Base-by-base conservation (phyloP, 1,140 invertebrate genomes). In the Holotrichia oblita region DNA sequence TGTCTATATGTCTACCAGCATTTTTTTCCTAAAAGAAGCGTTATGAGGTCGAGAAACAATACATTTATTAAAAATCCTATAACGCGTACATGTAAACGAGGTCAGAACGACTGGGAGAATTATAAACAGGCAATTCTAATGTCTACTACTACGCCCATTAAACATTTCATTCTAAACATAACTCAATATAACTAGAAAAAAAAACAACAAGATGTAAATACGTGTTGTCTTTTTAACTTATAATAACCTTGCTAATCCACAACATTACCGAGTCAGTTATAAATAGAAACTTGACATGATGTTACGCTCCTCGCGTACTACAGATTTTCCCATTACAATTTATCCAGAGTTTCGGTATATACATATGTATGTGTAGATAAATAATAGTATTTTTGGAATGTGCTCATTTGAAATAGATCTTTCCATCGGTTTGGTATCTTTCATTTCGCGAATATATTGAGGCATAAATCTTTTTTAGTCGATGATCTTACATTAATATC, bases 111-210 rank as follows among this genome's bases (percentile, higher is more conserved):
- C 12, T 12, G 44, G 12, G 44, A n/a, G 44, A 48, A 48, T 48
- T 14, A 48, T 48, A 48, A 48, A 48, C 44, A 48, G 44, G 44
- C 44, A n/a, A 48, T 48, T 48, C 44, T 48, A 48, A 48, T 12
- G 44, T 48, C 44, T 48, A 8, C 44, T 48, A 48, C n/a, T 48
- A 12, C 44, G n/a, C 3, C 44, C 44, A n/a, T 48, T 48, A 48
- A 48, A 48, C 44, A 48, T 48, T 48, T 48, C 44, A 48, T 48
- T 48, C 44, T 48, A 48, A 48, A 48, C 44, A 48, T 48, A 48
- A 48, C n/a, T n/a, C n/a, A n/a, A n/a, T n/a, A n/a, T n/a, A n/a
- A n/a, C n/a, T n/a, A n/a, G n/a, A n/a, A n/a, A n/a, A n/a, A n/a
- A n/a, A n/a, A n/a, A n/a, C n/a, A n/a, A 48, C 44, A 48, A 9